Conservation (phyloP, 2,797 vertebrate species). For the Enteromius unitaeniatus region DNA sequence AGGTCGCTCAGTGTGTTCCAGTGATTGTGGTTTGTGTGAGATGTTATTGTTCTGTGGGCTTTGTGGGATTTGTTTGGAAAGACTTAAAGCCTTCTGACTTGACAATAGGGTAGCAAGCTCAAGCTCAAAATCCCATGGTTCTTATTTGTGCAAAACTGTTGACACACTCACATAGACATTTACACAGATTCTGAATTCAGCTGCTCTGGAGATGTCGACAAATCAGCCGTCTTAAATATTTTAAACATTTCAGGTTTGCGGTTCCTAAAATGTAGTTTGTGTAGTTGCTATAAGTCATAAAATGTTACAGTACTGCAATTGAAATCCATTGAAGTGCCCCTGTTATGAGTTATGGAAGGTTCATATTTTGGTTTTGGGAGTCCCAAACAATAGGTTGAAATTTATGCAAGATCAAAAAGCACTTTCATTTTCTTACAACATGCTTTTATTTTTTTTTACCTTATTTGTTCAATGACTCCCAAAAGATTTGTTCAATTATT, state of each 20-base stretch:
- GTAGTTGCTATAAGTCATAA: neutral
- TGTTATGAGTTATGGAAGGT: too few relatives aligned
- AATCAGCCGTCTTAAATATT: neutral
- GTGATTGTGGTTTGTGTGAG: neutral
- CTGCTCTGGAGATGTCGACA: neutral
- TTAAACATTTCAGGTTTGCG: neutral
- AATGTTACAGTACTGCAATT: neutral
- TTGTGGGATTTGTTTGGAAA: slow-evolving; percentile 19
- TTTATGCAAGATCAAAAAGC: too few relatives aligned
- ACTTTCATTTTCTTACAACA: too few relatives aligned
- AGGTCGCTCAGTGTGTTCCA: neutral
- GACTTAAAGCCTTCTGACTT: slow-evolving; percentile 14
- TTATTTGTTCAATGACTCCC: too few relatives aligned
- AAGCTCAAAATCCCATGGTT: slow-evolving; percentile 16
- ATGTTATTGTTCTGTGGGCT: slow-evolving; percentile 17
- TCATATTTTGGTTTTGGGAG: too few relatives aligned
- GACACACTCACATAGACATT: neutral
- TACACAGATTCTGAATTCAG: neutral
- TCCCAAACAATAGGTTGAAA: too few relatives aligned
- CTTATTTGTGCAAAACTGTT: neutral
- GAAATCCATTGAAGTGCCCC: too few relatives aligned
- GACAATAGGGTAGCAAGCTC: slow-evolving; percentile 13
- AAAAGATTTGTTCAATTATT: too few relatives aligned
- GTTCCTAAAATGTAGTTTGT: neutral
- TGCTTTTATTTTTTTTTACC: too few relatives aligned